phyloP scores from a whole-genome alignment of 2,113 vertebrate species.

The Trematocara macrostoma region DNA sequence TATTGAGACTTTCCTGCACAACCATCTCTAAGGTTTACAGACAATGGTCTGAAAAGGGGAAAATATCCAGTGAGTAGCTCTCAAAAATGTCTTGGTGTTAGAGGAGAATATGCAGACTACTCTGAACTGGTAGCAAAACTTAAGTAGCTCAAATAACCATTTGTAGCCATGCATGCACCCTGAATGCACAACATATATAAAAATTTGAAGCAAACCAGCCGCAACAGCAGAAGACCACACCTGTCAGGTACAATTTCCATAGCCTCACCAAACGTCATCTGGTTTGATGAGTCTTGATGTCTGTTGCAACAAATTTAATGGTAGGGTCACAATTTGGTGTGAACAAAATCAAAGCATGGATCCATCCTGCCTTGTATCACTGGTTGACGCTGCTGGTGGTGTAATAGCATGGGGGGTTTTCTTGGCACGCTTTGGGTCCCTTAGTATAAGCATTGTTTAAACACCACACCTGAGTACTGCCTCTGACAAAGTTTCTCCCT shows the following conservation, averaged over 20 bases:
- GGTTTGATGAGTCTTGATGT: background rate
- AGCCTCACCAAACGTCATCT: background rate
- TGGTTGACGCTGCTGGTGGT: background rate
- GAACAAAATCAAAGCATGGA: background rate
- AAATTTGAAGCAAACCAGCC: background rate
- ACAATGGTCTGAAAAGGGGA: background rate
- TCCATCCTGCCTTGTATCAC: background rate
- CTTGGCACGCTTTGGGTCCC: background rate
- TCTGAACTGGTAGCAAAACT: background rate
- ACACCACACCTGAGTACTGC: background rate
- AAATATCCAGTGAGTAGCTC: background rate
- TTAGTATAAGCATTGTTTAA: background rate
- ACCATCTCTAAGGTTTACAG: background rate
- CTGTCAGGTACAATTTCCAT: background rate
- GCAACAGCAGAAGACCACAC: background rate
- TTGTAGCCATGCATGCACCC: background rate
- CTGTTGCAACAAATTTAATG: background rate
- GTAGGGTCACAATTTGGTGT: background rate
- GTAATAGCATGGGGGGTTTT: background rate
- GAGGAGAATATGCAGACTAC: background rate
- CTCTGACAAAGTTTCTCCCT: background rate
- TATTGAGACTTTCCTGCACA: background rate
- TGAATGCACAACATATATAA: background rate
- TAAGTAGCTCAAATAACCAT: background rate
- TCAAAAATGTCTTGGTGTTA: background rate